Percentiles rank a stretch among this genome's conserved stretches.
These are phyloP conservation scores for Phoronis australis DNA, from an alignment of 2,888 invertebrate genomes.

Conservation along the genomic window DNA sequence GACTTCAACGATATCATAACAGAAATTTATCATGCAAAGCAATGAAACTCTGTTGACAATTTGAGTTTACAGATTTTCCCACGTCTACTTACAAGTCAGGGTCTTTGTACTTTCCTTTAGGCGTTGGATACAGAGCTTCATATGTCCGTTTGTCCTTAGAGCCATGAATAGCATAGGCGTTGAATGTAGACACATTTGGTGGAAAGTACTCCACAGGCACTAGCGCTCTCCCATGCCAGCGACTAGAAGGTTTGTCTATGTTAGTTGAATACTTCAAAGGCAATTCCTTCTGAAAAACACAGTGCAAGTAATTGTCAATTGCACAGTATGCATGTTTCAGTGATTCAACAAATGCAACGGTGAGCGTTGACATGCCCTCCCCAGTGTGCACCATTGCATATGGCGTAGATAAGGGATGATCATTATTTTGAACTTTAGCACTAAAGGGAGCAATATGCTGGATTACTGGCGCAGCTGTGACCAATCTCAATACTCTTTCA, in stretches of 20 bases:
- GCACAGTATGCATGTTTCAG: too few relatives aligned
- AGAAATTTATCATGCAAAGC: not conserved
- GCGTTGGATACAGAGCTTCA: conserved; percentile 54
- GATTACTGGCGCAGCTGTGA: too few relatives aligned
- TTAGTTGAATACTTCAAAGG: conserved; percentile 38
- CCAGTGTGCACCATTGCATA: too few relatives aligned
- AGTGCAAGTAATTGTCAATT: too few relatives aligned
- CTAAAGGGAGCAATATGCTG: too few relatives aligned
- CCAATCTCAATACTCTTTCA: too few relatives aligned
- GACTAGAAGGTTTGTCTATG: conserved; percentile 31
- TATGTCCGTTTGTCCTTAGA: conserved; percentile 50
- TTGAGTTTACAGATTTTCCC: not conserved
- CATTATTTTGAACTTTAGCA: too few relatives aligned
- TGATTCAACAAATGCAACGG: too few relatives aligned
- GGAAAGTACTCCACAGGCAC: conserved; percentile 57
- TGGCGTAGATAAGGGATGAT: too few relatives aligned
- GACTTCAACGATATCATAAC: too few relatives aligned
- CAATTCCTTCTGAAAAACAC: conserved; percentile 37
- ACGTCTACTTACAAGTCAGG: conserved; percentile 56
- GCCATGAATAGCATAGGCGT: conserved; percentile 58
- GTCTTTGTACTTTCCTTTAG: conserved; percentile 39
- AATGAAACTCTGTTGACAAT: not conserved
- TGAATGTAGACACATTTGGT: conserved; percentile 53
- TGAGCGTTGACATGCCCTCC: too few relatives aligned
- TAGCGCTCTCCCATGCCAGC: conserved; percentile 52